Evolutionary conservation across 2,797 vertebrate genomes (phyloP).

Genomic region (Microtus obscurus): DNA sequence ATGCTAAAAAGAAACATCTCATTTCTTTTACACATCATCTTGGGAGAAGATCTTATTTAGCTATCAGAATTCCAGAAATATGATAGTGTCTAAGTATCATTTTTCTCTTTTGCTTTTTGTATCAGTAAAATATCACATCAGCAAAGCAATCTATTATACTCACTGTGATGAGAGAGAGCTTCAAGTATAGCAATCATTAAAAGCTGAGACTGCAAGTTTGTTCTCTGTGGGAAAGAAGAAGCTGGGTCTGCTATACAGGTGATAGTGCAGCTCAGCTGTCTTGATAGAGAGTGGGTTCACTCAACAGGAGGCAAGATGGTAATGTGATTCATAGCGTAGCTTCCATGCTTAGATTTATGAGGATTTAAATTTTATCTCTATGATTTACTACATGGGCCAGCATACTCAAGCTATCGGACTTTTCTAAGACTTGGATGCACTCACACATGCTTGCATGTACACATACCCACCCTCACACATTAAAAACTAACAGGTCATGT

Average conservation of each 20-base stretch:
- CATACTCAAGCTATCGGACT: background rate
- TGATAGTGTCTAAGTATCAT: background rate
- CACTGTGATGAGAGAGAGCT: background rate
- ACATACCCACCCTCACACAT: background rate
- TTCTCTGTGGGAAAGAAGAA: background rate
- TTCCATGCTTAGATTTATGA: background rate
- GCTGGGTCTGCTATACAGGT: too few species aligned
- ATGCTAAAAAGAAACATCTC: background rate
- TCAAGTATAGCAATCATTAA: background rate
- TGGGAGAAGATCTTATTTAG: slow-evolving; percentile 22
- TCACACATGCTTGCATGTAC: background rate
- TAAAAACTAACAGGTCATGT: background rate
- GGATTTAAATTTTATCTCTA: background rate
- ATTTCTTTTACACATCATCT: slow-evolving; percentile 27
- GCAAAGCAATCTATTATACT: slow-evolving; percentile 13
- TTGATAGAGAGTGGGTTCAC: background rate
- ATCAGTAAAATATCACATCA: slow-evolving; percentile 41
- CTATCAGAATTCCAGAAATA: slow-evolving; percentile 10
- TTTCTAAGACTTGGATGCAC: background rate
- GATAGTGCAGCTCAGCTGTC: background rate
- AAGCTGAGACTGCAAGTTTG: background rate
- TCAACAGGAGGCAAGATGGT: background rate
- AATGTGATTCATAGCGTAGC: background rate
- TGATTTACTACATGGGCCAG: background rate
- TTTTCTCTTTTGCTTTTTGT: background rate